These are phyloP conservation scores for Lasioglossum morio DNA, from an alignment of 2,888 invertebrate species.

Conservation along the genomic window DNA sequence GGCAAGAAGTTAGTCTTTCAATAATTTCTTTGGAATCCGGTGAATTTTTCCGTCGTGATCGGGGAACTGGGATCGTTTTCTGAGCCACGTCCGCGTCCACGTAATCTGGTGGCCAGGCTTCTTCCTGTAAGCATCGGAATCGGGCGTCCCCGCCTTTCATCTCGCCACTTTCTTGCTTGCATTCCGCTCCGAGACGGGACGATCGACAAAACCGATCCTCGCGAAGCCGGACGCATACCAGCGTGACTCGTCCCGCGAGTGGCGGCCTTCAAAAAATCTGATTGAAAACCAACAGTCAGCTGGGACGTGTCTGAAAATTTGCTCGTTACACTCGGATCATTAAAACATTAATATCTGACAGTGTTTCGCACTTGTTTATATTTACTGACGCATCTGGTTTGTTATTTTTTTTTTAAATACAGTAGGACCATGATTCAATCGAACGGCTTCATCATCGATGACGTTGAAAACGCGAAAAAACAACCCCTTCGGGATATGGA, in stretches of 20 bases:
- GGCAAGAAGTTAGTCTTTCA: conserved; percentile 43
- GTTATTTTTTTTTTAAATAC: too few species aligned
- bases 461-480: too few species aligned
- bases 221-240: conserved; percentile 26
- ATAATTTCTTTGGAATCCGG: conserved; percentile 60
- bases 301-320: not conserved
- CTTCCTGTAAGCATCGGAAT: conserved; percentile 65
- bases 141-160: conserved; percentile 56
- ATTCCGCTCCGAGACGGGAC: conserved; percentile 59
- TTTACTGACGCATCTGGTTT: too few species aligned
- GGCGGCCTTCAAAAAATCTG: conserved; percentile 5
- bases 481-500: too few species aligned
- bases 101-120: conserved; percentile 62
- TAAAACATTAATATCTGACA: not conserved
- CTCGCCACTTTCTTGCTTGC: conserved; percentile 67
- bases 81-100: conserved; percentile 52
- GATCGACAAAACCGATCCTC: conserved; percentile 46
- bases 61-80: conserved; percentile 10
- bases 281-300: conserved; percentile 10
- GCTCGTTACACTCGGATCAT: not conserved
- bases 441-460: too few species aligned
- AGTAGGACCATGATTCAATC: too few species aligned
- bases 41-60: conserved; percentile 38
- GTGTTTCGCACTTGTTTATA: too few species aligned
- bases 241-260: not conserved